Conservation (phyloP, 2,113 vertebrate genomes). For the Anseranas semipalmata region DNA sequence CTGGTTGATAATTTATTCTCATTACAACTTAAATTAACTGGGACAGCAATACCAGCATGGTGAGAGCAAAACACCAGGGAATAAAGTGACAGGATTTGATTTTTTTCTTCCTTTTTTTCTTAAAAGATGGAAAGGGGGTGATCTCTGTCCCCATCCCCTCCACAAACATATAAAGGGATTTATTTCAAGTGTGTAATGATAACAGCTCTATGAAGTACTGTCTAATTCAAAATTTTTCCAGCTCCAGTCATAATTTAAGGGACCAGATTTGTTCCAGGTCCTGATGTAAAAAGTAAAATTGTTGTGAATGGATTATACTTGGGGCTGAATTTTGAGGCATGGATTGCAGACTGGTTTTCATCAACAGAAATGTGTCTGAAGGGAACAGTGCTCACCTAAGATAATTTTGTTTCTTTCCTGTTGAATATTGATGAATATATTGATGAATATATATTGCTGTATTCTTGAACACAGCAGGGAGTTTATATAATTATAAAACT, state of each 20-base stretch:
- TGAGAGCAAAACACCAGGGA: background rate
- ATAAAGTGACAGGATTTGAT: background rate
- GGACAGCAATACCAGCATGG: background rate
- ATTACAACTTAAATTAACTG: background rate
- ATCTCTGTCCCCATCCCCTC: background rate
- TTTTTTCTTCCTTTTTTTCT: background rate
- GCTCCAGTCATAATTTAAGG: constrained; percentile 33
- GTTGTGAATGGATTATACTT: background rate
- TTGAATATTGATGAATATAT: background rate
- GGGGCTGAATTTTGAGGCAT: background rate
- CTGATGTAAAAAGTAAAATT: background rate
- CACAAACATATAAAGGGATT: background rate
- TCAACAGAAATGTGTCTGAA: constrained; percentile 1
- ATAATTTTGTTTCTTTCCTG: background rate
- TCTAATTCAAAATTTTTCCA: constrained; percentile 1
- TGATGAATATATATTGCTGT: background rate
- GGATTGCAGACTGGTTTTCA: constrained; percentile 17
- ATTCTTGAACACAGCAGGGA: background rate
- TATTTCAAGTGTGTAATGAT: constrained; percentile 34
- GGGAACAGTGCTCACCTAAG: background rate
- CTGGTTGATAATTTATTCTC: background rate
- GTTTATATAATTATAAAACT: background rate
- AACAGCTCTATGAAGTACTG: background rate
- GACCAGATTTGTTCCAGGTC: background rate
- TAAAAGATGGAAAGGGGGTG: background rate